Percentiles rank a stretch among this genome's conserved stretches.
Evolutionary conservation across 2,113 vertebrate genomes (phyloP).

Genomic region (Chaetops frenatus): DNA sequence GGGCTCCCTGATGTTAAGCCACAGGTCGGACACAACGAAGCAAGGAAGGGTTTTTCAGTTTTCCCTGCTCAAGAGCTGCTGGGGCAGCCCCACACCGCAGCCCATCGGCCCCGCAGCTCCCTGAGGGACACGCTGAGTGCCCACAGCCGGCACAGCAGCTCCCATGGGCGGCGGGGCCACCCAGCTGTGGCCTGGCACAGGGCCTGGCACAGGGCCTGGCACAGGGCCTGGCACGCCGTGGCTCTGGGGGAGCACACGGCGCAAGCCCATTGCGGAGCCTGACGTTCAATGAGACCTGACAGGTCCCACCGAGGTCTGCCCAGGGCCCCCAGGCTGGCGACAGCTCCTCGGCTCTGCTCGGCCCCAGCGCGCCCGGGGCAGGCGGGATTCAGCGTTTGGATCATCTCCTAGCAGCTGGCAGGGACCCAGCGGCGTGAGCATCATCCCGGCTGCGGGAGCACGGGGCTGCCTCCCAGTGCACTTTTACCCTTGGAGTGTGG

Average conservation of each 20-base stretch:
- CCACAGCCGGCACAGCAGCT: background rate
- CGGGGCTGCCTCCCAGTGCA: background rate
- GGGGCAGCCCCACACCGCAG: background rate
- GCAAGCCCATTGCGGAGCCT: background rate
- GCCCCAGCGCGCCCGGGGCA: background rate
- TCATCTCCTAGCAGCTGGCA: slow-evolving; percentile 8
- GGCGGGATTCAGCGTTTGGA: background rate
- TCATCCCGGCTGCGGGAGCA: background rate
- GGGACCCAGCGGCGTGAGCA: background rate
- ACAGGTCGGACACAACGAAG: background rate
- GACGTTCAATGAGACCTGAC: background rate
- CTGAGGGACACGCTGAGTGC: accelerated
- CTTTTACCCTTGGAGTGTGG: background rate
- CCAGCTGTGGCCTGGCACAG: background rate
- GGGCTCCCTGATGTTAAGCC: background rate
- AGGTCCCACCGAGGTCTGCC: background rate
- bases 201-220: accelerated
- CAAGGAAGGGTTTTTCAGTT: background rate
- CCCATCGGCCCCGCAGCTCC: background rate
- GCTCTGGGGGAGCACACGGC: background rate
- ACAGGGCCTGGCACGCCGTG: background rate
- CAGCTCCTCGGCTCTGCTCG: background rate
- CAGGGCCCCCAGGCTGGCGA: background rate
- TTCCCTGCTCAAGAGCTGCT: background rate
- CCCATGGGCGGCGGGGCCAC: accelerated